These are phyloP conservation scores for Volucella zonaria DNA, from an alignment of 2,888 invertebrate species.

Conservation along the genomic window DNA sequence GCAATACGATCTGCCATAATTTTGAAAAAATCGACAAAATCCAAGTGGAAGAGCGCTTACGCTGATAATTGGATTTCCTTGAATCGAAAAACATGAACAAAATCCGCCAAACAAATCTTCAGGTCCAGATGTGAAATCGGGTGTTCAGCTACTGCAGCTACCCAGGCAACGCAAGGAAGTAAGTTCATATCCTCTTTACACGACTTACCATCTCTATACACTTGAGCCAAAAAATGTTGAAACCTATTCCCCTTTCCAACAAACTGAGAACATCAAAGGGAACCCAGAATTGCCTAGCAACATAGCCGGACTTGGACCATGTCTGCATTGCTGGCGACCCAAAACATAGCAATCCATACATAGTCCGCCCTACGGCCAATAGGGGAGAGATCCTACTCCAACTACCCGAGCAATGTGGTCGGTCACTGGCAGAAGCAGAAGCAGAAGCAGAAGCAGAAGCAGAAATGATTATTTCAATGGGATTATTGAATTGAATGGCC, in stretches of 20 bases:
- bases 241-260: background rate
- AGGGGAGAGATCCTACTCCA: conserved; percentile 7
- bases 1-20: conserved; percentile 21
- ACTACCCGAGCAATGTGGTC: background rate
- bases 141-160: conserved; percentile 8
- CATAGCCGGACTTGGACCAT: background rate
- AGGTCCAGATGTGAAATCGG: conserved; percentile 59
- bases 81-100: background rate
- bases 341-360: background rate
- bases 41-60: conserved; percentile 1
- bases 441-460: conserved; percentile 49
- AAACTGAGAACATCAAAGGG: background rate
- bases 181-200: conserved; percentile 36
- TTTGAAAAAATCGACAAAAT: conserved; percentile 18
- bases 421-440: conserved; percentile 47
- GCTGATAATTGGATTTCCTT: conserved; percentile 44
- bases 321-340: background rate
- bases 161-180: conserved; percentile 39
- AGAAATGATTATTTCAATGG: conserved; percentile 64
- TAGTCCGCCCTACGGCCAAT: conserved; percentile 2
- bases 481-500: conserved; percentile 69
- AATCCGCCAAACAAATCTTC: conserved; percentile 11
- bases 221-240: conserved; percentile 20
- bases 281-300: conserved; percentile 13
- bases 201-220: conserved; percentile 47